Evolutionary conservation across 2,888 invertebrate genomes (phyloP), one percentile per base, ranked within the genome.

Genomic region (Ormyrus nitidulus): DNA sequence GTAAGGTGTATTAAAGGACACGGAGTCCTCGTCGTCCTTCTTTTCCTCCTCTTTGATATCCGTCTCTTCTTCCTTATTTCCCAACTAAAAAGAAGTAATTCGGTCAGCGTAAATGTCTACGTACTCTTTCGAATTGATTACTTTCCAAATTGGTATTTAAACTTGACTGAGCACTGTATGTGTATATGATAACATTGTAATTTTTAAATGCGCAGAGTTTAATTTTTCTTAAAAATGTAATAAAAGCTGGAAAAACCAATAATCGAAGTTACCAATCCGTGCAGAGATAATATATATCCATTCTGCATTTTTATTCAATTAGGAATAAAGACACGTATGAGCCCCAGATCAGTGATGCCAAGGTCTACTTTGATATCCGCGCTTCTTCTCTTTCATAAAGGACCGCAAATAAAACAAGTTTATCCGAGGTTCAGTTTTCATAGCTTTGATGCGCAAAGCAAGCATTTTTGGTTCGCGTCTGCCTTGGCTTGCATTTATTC

Each of bases 51-150:
- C 79, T 34, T 66, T 66, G 10, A 64, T 61, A 19, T 59, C 73
- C 6, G 84, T 51, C 4, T 51, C 73, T 48, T 84, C 86, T 66
- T 84, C 86, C 44, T 81, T 70, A 3, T 64, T 80, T 5, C 82
- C 85, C 68, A 88, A 83, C 87, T 87, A 81, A 61, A 79, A 71
- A 8, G 73, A 79, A 62, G 65, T 46, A 81, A 81, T 10, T 51
- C 51, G 19, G 19, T 11, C 53, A 6, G 51, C 19, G 0, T 13
- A 7, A n/a, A 59, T 59, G 6, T 4, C 34, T 2, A 8, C 59
- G 13, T 59, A 59, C 3, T 11, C 59, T 59, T 19, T 13, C 11
- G 10, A 13, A 59, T 2, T 59, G 6, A 44, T 34, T 34, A 34
- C 3, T 34, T 34, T 34, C 34, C 4, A 4, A 34, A 2, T 34